Conservation (phyloP, 2,888 invertebrate genomes). For the Encarsia formosa region DNA sequence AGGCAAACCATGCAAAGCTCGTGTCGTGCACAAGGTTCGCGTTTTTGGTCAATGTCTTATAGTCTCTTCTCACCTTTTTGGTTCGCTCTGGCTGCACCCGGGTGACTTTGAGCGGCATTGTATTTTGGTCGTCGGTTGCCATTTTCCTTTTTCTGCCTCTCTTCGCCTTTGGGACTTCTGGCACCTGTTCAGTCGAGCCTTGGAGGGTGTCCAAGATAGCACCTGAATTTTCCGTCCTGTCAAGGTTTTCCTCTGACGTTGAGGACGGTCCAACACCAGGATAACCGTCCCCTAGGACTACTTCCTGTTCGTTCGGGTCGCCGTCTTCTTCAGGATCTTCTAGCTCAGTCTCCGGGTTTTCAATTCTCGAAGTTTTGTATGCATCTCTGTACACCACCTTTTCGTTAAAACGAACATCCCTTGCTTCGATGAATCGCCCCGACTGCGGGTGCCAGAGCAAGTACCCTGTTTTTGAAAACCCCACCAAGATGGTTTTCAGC, state of each 20-base stretch:
- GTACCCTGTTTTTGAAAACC: slow-evolving; percentile 26
- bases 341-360: not conserved
- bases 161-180: too few relatives aligned
- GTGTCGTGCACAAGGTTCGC: not conserved
- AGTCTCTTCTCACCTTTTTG: not conserved
- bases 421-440: slow-evolving; percentile 11
- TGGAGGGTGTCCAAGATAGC: too few relatives aligned
- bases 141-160: too few relatives aligned
- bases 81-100: not conserved
- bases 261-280: too few relatives aligned
- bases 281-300: too few relatives aligned
- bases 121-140: too few relatives aligned
- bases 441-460: slow-evolving; percentile 25
- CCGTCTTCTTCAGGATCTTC: not conserved
- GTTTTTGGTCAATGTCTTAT: not conserved
- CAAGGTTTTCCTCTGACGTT: too few relatives aligned
- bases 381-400: not conserved
- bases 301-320: too few relatives aligned
- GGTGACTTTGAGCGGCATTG: too few relatives aligned
- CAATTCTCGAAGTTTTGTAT: not conserved
- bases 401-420: slow-evolving; percentile 17
- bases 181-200: too few relatives aligned
- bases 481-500: not conserved
- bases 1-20: not conserved
- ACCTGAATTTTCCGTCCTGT: too few relatives aligned